These are phyloP conservation scores for Trachelus tabidus DNA, from an alignment of 2,888 invertebrate genomes.

Conservation along the genomic window DNA sequence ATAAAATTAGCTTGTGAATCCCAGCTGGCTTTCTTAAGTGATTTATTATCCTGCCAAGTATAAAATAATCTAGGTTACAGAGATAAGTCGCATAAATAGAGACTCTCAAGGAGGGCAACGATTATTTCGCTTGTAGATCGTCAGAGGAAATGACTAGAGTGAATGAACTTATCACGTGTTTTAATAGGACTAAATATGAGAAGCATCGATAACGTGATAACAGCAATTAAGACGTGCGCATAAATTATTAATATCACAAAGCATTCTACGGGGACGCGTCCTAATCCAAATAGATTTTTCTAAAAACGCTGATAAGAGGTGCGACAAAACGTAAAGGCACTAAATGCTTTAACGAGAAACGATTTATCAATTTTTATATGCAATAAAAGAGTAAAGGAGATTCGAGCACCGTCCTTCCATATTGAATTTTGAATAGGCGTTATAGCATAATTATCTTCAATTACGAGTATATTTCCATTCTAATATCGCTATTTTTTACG, in stretches of 20 bases:
- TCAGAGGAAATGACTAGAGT: neutral
- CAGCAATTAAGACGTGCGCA: neutral
- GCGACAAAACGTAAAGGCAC: constrained; percentile 24
- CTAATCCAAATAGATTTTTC: neutral
- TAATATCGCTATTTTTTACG: neutral
- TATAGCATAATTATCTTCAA: neutral
- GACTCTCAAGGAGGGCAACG: neutral
- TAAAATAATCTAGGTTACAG: neutral
- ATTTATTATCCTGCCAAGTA: neutral
- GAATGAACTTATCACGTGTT: neutral
- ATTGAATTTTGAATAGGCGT: neutral
- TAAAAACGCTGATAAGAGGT: neutral
- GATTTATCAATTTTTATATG: constrained; percentile 17
- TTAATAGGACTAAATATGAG: neutral
- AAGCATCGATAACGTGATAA: neutral
- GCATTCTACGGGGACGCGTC: neutral
- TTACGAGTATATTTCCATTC: neutral
- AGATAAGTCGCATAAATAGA: neutral
- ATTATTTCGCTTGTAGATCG: neutral
- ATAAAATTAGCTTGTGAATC: constrained; percentile 24
- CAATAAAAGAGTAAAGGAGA: neutral
- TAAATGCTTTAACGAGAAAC: constrained; percentile 31
- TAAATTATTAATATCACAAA: neutral
- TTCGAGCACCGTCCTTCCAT: neutral
- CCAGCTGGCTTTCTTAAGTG: neutral